Conservation (phyloP, 2,797 vertebrate genomes). For the Furcifer pardalis region DNA sequence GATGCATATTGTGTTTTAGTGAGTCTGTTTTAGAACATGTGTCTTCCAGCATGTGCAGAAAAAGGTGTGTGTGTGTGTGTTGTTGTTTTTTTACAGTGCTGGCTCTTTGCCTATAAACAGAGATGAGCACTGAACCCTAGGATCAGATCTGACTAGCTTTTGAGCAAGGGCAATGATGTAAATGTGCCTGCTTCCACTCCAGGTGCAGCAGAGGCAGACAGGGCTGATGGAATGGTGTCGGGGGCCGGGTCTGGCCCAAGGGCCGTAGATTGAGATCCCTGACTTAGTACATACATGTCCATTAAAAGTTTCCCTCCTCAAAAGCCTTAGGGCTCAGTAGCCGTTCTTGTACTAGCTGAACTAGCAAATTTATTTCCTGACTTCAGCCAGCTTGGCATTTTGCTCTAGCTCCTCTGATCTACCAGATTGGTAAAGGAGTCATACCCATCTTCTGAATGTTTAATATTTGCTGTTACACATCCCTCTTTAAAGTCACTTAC, state of each 20-base stretch:
- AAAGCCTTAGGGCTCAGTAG: neutral
- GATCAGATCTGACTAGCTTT: too few relatives aligned
- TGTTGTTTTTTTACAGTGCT: too few relatives aligned
- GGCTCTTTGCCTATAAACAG: too few relatives aligned
- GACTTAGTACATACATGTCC: neutral
- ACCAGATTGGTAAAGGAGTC: neutral
- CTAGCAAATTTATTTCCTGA: fast-evolving
- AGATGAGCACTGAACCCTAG: too few relatives aligned
- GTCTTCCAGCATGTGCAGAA: neutral
- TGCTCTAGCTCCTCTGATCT: neutral
- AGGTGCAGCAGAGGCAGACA: too few relatives aligned
- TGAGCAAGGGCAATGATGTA: too few relatives aligned
- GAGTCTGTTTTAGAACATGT: neutral
- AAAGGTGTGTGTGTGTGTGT: neutral
- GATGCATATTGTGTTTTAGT: neutral
- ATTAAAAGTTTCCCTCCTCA: neutral
- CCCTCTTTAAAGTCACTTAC: conserved; percentile 33
- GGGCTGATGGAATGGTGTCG: too few relatives aligned
- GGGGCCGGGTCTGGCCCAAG: too few relatives aligned
- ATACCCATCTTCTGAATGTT: neutral
- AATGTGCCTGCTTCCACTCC: too few relatives aligned
- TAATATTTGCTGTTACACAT: neutral
- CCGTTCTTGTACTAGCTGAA: too few relatives aligned
- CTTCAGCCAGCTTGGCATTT: neutral
- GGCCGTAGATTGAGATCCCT: too few relatives aligned